Percentiles rank a stretch among this genome's conserved stretches.
phyloP scores from a whole-genome alignment of 2,797 vertebrate species.

The Falco berigora region DNA sequence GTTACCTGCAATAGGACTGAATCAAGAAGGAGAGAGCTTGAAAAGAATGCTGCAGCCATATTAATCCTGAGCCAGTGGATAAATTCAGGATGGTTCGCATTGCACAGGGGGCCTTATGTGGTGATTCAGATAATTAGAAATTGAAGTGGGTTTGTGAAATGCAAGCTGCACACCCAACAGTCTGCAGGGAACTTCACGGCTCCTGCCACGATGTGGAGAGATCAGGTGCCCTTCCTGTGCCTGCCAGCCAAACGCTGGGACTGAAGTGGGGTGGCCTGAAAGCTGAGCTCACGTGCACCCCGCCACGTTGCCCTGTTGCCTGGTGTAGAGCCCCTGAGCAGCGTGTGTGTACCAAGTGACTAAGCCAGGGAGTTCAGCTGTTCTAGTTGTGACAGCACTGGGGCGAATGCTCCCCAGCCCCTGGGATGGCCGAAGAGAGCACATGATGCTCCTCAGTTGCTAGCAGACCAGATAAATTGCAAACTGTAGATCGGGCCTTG shows the following conservation, averaged over 20 bases:
- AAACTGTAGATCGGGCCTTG: background rate
- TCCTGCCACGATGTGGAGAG: background rate
- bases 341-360: fast-evolving
- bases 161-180: background rate
- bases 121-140: background rate
- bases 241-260: fast-evolving
- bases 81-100: background rate
- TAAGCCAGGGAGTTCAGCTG: background rate
- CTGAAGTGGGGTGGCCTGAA: background rate
- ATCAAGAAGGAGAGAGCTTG: background rate
- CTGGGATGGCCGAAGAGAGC: background rate
- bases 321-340: background rate
- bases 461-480: background rate
- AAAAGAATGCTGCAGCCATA: background rate
- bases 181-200: background rate
- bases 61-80: background rate
- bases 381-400: background rate
- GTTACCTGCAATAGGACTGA: background rate
- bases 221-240: background rate
- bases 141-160: background rate
- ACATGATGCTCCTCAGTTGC: fast-evolving
- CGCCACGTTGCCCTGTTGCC: fast-evolving
- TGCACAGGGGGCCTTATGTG: background rate
- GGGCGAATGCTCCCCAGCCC: background rate
- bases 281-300: background rate